Conservation (phyloP, 2,797 vertebrate genomes). For the Etheostoma perlongum region DNA sequence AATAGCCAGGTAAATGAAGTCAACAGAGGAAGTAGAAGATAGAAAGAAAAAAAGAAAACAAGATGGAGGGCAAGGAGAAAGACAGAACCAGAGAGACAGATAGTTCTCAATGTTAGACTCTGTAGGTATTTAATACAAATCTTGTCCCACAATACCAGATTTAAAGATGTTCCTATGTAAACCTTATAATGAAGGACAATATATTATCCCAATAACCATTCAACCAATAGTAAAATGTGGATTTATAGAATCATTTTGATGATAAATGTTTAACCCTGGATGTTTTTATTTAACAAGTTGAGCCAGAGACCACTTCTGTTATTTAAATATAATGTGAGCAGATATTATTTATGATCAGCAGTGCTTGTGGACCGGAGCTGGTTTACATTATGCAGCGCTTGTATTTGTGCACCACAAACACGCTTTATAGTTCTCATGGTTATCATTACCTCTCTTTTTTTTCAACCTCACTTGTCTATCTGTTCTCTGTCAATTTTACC, state of each 20-base stretch:
- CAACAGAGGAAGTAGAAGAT: not conserved
- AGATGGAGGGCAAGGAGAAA: not conserved
- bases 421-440: slow-evolving; percentile 57
- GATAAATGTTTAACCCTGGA: slow-evolving; percentile 63
- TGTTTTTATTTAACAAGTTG: slow-evolving; percentile 64
- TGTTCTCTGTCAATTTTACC: slow-evolving; percentile 41
- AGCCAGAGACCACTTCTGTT: slow-evolving; percentile 66
- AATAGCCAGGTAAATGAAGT: slow-evolving; percentile 10
- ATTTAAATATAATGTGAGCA: slow-evolving; percentile 72
- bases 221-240: slow-evolving; percentile 34
- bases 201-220: not conserved
- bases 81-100: slow-evolving; percentile 3
- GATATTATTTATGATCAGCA: slow-evolving; percentile 66
- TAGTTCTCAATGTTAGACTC: slow-evolving; percentile 8
- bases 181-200: not conserved
- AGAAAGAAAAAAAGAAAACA: not conserved
- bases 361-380: slow-evolving; percentile 62
- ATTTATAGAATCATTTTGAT: slow-evolving; percentile 50
- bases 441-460: slow-evolving; percentile 33
- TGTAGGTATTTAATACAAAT: not conserved
- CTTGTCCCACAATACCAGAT: not conserved
- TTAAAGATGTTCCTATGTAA: not conserved
- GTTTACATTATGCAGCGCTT: slow-evolving; percentile 65
- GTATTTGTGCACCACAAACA: slow-evolving; percentile 41
- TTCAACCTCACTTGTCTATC: slow-evolving; percentile 26